phyloP scores from a whole-genome alignment of 1,140 invertebrate species.

The Drosophila takahashii region DNA sequence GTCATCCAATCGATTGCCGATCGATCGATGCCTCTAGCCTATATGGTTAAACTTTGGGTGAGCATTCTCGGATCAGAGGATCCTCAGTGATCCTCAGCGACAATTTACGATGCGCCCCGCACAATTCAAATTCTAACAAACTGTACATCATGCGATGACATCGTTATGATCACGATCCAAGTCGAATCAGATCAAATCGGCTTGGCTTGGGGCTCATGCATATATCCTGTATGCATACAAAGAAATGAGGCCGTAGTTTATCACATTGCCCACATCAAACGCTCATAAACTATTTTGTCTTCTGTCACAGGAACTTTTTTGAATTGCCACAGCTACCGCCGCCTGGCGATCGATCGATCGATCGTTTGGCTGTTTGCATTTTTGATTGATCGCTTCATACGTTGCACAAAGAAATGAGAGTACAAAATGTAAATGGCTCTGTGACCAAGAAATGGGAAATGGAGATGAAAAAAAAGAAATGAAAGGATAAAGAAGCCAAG shows the following conservation, averaged over 20 bases:
- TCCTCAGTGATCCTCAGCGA: conserved; percentile 28
- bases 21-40: neutral
- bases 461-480: conserved; percentile 5
- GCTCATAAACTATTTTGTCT: conserved; percentile 83
- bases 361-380: conserved; percentile 65
- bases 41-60: conserved; percentile 1
- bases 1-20: conserved; percentile 31
- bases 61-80: neutral
- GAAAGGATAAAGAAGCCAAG: conserved; percentile 7
- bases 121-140: conserved; percentile 84
- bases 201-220: conserved; percentile 10
- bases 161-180: conserved; percentile 19
- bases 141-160: conserved; percentile 78
- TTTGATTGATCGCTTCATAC: conserved; percentile 84
- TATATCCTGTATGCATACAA: conserved; percentile 44
- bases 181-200: conserved; percentile 5
- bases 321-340: conserved; percentile 41
- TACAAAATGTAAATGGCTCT: conserved; percentile 72
- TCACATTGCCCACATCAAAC: conserved; percentile 63
- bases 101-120: conserved; percentile 77
- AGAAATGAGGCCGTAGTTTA: conserved; percentile 55
- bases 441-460: conserved; percentile 32
- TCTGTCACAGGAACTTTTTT: conserved; percentile 64
- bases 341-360: conserved; percentile 20
- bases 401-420: conserved; percentile 61